These are phyloP conservation scores for Rotaria magnacalcarata DNA, from an alignment of 2,888 invertebrate species.

Conservation along the genomic window DNA sequence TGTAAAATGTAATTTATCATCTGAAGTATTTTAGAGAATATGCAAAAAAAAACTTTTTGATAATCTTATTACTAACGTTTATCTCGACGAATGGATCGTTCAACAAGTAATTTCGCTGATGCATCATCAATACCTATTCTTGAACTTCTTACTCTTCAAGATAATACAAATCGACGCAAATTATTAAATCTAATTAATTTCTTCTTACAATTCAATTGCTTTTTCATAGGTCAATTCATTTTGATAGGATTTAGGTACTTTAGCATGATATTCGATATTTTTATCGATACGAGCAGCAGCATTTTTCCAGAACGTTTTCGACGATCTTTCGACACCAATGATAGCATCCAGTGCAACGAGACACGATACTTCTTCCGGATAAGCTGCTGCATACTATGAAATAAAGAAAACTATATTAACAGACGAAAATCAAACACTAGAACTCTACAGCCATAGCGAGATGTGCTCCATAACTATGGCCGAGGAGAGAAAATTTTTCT, in stretches of 20 bases:
- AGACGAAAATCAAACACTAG: too few relatives aligned
- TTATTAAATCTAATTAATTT: background rate
- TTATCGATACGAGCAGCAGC: background rate
- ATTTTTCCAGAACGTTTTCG: background rate
- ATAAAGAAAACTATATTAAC: background rate
- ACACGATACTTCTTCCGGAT: background rate
- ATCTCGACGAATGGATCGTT: background rate
- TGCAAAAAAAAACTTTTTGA: background rate
- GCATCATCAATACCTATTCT: background rate
- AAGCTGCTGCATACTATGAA: constrained; percentile 9
- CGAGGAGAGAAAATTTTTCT: background rate
- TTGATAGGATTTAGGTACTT: background rate
- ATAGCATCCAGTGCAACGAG: background rate
- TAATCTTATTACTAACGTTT: background rate
- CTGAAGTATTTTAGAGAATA: background rate
- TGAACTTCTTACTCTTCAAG: background rate
- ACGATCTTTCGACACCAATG: background rate
- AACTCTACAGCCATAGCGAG: background rate
- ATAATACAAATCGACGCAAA: background rate
- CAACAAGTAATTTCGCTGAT: background rate
- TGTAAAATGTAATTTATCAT: background rate
- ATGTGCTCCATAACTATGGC: background rate
- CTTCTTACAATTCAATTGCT: background rate
- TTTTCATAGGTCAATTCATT: background rate
- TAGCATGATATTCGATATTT: background rate